phyloP scores from a whole-genome alignment of 2,888 invertebrate species.

The Isotomurus palustris region DNA sequence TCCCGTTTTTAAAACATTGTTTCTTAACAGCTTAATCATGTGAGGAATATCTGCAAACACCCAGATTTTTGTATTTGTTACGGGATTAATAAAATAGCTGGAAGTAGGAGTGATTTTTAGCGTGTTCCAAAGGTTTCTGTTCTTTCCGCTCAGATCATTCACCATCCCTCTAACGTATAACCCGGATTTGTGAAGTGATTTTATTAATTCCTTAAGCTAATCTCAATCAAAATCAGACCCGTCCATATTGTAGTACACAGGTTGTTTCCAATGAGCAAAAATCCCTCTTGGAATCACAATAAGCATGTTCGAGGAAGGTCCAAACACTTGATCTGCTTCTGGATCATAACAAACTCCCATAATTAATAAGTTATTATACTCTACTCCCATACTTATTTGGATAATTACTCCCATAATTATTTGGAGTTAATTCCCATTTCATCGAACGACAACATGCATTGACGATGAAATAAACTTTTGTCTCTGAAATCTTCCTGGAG shows the following conservation, averaged over 20 bases:
- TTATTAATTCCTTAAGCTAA: background rate
- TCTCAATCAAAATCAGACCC: background rate
- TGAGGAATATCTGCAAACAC: background rate
- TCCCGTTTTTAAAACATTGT: background rate
- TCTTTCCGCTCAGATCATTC: constrained; percentile 4
- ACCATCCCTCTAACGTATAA: background rate
- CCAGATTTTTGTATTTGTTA: background rate
- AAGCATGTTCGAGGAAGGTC: background rate
- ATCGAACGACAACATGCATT: background rate
- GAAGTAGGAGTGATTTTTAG: background rate
- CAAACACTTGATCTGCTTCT: background rate
- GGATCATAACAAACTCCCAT: background rate
- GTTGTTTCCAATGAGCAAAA: background rate
- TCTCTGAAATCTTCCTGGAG: background rate
- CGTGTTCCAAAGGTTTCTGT: background rate
- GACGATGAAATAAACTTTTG: background rate
- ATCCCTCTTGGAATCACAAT: background rate
- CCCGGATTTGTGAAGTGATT: background rate
- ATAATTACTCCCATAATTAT: no score
- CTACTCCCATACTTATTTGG: no score
- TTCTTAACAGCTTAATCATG: background rate
- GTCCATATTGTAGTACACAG: background rate
- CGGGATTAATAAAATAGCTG: background rate
- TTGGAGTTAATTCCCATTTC: background rate
- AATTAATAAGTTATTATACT: no score